Evolutionary conservation across 2,888 invertebrate species (phyloP), one percentile per base, ranked within the genome.

Genomic region (Trachelus troglodyta): DNA sequence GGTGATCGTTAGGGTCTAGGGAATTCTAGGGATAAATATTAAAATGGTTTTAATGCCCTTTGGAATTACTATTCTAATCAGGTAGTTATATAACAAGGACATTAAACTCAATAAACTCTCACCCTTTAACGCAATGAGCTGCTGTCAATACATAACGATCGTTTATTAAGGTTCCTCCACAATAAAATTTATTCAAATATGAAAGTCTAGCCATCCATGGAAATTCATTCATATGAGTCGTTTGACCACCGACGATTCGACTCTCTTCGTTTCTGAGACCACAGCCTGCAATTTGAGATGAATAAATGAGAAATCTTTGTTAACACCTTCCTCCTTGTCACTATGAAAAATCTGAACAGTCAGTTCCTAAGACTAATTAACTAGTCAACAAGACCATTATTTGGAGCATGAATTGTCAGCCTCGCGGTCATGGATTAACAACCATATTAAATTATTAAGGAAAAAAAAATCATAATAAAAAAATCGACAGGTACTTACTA

Each of bases 121-220:
- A 97, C 97, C 97, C 97, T 93, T 96, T 97, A 80, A 97, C 96
- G 90, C 97, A 98, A 90, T 98, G 97, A 0, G 97, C 97, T 0
- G 97, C 97, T 0, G 97, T 96, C 74, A 97, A 92, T 34, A 97
- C 97, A 87, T 97, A 97, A 92, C 96, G 94, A 92, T 97, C 97
- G 88, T 97, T 97, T 91, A 97, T 96, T 81, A 97, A 93, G 92
- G 96, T 96, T 74, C 97, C 97, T 23, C 97, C 97, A 88, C 97
- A 98, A 92, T 97, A 97, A 92, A 97, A 97, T 87, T 96, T 94
- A 91, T 96, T 97, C 92, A 97, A 95, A 92, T 97, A 97, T 4
- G 96, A 95, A 75, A 98, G 93, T 77, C 96, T 94, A 30, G 95
- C 97, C 94, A 97, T 96, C 97, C 97, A 98, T 9, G 97, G 97